These are phyloP conservation scores for Gorsachius goisagi DNA, from an alignment of 2,113 vertebrate species.

Conservation along the genomic window DNA sequence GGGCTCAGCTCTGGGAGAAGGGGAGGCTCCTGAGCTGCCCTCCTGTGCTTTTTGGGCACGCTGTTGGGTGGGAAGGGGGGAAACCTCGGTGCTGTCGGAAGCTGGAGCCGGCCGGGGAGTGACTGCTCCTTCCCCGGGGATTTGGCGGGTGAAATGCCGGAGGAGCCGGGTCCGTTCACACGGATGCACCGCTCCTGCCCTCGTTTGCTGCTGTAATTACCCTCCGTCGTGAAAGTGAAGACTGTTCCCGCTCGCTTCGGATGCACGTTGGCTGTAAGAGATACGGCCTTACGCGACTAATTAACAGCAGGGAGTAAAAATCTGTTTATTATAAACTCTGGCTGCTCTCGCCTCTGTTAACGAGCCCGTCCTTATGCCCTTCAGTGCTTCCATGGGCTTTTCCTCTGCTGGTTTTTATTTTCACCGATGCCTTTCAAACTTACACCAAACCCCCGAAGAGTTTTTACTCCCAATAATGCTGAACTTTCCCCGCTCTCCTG, in stretches of 20 bases:
- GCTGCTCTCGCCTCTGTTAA: background rate
- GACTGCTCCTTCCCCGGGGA: background rate
- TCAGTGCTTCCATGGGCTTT: background rate
- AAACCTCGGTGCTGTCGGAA: background rate
- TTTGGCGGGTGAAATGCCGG: background rate
- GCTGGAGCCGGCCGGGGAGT: accelerated
- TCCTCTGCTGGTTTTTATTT: accelerated
- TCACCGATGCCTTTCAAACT: background rate
- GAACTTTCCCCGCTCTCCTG: accelerated
- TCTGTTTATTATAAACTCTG: background rate
- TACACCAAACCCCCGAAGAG: too few relatives aligned
- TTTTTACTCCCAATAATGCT: accelerated
- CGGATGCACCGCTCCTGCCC: accelerated
- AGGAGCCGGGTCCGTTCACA: background rate
- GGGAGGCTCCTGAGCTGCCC: background rate
- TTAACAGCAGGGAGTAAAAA: background rate
- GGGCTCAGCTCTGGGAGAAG: too few relatives aligned
- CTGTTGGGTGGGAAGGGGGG: background rate
- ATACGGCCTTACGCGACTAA: accelerated
- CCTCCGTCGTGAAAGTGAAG: background rate
- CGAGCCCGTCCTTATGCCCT: accelerated
- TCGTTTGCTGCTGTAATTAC: background rate
- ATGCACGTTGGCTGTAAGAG: accelerated
- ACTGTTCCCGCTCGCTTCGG: background rate
- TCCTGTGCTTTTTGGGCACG: background rate